Evolutionary conservation across 2,113 vertebrate species (phyloP).

Genomic region (Phoxinus phoxinus): DNA sequence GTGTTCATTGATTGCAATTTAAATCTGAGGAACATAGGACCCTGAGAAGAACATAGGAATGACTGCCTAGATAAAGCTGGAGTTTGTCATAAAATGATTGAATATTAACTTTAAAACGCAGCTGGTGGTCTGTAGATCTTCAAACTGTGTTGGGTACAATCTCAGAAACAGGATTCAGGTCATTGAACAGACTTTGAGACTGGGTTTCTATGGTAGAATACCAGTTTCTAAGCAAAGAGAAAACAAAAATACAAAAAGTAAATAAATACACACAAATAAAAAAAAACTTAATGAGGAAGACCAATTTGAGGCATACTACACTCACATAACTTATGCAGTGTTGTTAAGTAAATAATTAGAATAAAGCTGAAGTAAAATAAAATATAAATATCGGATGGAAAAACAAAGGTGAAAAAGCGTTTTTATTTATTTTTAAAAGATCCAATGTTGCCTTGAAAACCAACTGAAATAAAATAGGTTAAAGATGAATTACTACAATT

Average conservation of each 20-base stretch:
- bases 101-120: constrained; percentile 25
- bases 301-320: not conserved
- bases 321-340: not conserved
- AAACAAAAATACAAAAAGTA: not conserved
- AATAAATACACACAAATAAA: not conserved
- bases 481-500: not conserved
- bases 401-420: too few species aligned
- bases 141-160: not conserved
- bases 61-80: not conserved
- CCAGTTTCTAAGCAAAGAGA: not conserved
- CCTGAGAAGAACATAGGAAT: not conserved
- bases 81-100: not conserved
- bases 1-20: not conserved
- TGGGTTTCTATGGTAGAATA: not conserved
- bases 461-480: not conserved
- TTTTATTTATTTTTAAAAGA: not conserved
- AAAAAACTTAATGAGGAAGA: not conserved
- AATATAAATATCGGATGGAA: not conserved
- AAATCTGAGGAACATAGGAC: not conserved
- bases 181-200: not conserved
- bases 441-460: not conserved
- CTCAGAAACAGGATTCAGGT: not conserved
- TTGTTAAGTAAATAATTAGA: not conserved
- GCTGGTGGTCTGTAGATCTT: not conserved
- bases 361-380: not conserved